phyloP scores from a whole-genome alignment of 2,113 vertebrate genomes.

The Ciconia boyciana region DNA sequence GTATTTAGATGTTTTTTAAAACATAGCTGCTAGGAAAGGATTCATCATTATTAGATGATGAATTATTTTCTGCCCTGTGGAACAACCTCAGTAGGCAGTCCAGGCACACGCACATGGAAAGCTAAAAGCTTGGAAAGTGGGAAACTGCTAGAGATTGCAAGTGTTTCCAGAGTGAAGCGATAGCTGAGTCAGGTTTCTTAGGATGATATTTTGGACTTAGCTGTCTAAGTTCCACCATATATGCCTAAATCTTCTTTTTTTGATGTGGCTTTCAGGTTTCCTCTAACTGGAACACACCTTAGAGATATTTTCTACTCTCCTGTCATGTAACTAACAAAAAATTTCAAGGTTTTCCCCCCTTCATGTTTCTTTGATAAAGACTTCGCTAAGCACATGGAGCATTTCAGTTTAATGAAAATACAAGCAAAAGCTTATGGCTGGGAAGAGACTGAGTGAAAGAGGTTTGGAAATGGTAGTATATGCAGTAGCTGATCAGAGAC shows the following conservation, averaged over 20 bases:
- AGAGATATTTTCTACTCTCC: not conserved
- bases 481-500: not conserved
- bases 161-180: not conserved
- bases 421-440: not conserved
- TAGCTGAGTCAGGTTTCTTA: not conserved
- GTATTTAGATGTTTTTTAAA: not conserved
- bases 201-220: not conserved
- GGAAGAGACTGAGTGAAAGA: not conserved
- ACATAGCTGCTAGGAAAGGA: not conserved
- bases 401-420: not conserved
- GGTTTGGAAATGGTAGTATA: not conserved
- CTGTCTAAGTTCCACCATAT: not conserved
- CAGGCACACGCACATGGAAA: not conserved
- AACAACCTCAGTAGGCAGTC: not conserved
- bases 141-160: not conserved
- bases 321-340: not conserved
- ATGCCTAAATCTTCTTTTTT: not conserved
- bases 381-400: not conserved
- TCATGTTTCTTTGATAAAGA: not conserved
- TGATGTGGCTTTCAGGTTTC: not conserved
- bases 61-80: not conserved
- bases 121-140: not conserved
- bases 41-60: not conserved
- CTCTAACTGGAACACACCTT: not conserved
- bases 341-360: not conserved